A percentile compares a stretch with the other conserved stretches of the same genome.
Evolutionary conservation across 2,888 invertebrate species (phyloP).

Genomic region (Agrotis ipsilon): DNA sequence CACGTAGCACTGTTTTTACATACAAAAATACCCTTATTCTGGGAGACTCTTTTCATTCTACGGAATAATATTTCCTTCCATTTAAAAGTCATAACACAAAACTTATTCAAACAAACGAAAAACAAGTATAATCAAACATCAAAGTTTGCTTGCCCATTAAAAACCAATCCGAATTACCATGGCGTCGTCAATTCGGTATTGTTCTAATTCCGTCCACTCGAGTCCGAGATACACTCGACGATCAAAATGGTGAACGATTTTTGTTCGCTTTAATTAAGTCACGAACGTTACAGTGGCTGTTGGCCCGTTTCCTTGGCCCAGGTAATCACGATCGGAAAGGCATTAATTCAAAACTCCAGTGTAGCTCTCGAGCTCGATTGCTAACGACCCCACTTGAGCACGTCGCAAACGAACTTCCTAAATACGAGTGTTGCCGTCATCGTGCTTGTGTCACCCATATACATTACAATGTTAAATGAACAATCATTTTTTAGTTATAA

Average conservation of each 20-base stretch:
- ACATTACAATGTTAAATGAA: conserved; percentile 14
- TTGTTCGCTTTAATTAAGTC: conserved; percentile 82
- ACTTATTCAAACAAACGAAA: conserved; percentile 21
- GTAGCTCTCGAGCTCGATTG: conserved; percentile 74
- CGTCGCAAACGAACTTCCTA: conserved; percentile 75
- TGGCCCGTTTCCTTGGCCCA: conserved; percentile 75
- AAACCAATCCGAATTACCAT: conserved; percentile 34
- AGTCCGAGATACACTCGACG: conserved; percentile 67
- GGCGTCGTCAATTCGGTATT: conserved; percentile 53
- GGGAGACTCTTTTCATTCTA: neutral
- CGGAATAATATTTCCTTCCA: neutral
- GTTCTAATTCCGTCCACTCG: conserved; percentile 62
- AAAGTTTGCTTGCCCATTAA: conserved; percentile 38
- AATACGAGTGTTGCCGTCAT: conserved; percentile 60
- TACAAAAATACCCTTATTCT: too few species aligned
- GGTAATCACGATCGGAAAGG: conserved; percentile 83
- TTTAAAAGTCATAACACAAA: conserved; percentile 10
- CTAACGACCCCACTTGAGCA: conserved; percentile 80
- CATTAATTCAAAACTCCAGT: conserved; percentile 85
- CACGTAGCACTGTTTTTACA: too few species aligned
- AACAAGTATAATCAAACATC: conserved; percentile 37
- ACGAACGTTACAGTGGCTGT: conserved; percentile 78
- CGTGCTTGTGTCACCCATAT: conserved; percentile 6
- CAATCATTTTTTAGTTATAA: neutral
- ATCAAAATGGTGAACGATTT: conserved; percentile 76